Evolutionary conservation across 2,797 vertebrate genomes (phyloP).

Genomic region (Cynopterus sphinx): DNA sequence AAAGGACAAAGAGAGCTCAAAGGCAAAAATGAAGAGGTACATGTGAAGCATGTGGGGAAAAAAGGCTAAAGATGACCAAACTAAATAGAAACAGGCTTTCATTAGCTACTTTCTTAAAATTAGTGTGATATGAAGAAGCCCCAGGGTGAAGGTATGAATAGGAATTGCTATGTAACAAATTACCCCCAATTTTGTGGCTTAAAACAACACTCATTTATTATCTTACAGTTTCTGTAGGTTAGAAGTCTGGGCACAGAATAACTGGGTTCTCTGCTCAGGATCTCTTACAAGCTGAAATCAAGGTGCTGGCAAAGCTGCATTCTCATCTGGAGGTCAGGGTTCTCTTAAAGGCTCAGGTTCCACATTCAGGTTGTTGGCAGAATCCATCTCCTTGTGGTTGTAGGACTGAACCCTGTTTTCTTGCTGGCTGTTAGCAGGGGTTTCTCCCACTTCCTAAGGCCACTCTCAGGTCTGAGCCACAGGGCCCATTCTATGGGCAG

Average conservation of each 20-base stretch:
- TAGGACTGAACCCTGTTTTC: not conserved
- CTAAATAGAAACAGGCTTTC: not conserved
- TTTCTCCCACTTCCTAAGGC: not conserved
- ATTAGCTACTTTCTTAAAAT: not conserved
- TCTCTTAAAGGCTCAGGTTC: not conserved
- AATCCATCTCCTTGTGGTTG: not conserved
- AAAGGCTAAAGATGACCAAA: not conserved
- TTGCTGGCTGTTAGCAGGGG: not conserved
- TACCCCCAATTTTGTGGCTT: not conserved
- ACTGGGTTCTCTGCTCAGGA: not conserved
- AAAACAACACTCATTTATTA: not conserved
- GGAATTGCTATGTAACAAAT: not conserved
- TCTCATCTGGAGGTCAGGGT: not conserved
- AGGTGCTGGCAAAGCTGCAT: not conserved
- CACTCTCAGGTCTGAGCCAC: not conserved
- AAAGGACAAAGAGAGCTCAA: not conserved
- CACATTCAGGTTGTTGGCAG: not conserved
- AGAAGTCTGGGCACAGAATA: not conserved
- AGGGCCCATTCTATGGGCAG: not conserved
- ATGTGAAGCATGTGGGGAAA: not conserved
- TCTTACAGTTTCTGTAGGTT: not conserved
- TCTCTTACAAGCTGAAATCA: not conserved
- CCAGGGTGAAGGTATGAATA: not conserved
- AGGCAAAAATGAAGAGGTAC: not conserved
- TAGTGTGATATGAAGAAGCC: not conserved